Evolutionary conservation across 2,113 vertebrate genomes (phyloP), one percentile per base, ranked within the genome.

Genomic region (Lucifuga dentata): DNA sequence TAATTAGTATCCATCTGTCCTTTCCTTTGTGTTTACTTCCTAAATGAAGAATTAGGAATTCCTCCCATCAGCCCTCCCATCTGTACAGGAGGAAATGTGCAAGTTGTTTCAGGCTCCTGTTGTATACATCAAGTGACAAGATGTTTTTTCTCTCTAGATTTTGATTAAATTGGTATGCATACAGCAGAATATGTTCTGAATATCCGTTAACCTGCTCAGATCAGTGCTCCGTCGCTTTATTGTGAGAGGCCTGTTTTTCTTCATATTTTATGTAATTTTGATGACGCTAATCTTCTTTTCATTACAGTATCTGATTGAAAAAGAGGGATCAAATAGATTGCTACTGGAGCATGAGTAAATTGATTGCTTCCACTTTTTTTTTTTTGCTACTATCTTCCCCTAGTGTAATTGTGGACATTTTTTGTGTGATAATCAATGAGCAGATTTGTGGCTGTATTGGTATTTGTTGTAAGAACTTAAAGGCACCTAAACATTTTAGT

Each of bases 361-460:
- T 48, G 51, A 84, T 74, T 78, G 21, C 60, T 75, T 81, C 45
- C 32, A 19, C 23, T 46, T 49, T 61, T 48, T 15, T 61, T 29
- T 29, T 29, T 29, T 3, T 33, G 12, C 19, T 33, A 3, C 20
- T 17, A 33, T 19, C 48, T 55, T 21, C 48, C 19, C 19, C 13
- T 12, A n/a, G n/a, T 50, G 3, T 10, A 19, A 70, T 63, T 49
- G 33, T 33, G 3, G 20, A 24, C 5, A 53, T 10, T 72, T 55
- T 53, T 24, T 40, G 19, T 29, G 33, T 19, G 60, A 58, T 58
- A 41, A 58, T 43, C 5, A 16, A 23, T 12, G 13, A 15, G 33
- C 52, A 38, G 17, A 23, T 56, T 21, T 24, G 11, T 39, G 8
- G 20, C 26, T 15, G 10, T 10, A 45, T 41, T 45, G 36, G 1